Evolutionary conservation across 1,140 invertebrate genomes (phyloP).

Genomic region (Brachionus manjavacas): DNA sequence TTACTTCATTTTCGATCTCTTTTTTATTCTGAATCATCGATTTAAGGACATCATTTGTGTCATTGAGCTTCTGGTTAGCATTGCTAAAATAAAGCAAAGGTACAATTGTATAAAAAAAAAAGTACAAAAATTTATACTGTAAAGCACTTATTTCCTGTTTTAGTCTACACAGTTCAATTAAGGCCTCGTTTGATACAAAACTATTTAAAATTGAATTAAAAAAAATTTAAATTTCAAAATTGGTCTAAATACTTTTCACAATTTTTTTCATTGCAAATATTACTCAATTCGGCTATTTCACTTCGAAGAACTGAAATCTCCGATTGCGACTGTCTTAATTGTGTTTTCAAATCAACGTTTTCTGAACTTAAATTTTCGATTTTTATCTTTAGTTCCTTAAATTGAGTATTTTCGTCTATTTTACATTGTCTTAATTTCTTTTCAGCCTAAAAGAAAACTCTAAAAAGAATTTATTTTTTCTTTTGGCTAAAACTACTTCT

Average conservation of each 20-base stretch:
- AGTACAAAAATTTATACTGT: neutral
- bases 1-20: neutral
- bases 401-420: neutral
- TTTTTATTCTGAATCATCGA: neutral
- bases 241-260: neutral
- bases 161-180: neutral
- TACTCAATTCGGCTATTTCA: slow-evolving; percentile 15
- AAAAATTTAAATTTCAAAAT: neutral
- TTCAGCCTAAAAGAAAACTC: neutral
- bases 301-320: neutral
- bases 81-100: slow-evolving; percentile 52
- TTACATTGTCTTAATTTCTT: neutral
- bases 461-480: neutral
- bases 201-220: neutral
- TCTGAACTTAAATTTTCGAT: slow-evolving; percentile 21
- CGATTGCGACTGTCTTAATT: neutral
- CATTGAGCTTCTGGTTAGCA: slow-evolving; percentile 63
- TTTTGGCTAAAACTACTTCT: neutral
- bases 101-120: neutral
- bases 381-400: neutral
- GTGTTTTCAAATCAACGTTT: neutral
- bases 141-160: slow-evolving; percentile 10
- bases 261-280: neutral
- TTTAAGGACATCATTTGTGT: slow-evolving; percentile 61
- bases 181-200: neutral